phyloP scores from a whole-genome alignment of 1,140 invertebrate species.

The Magallana ariakensis region DNA sequence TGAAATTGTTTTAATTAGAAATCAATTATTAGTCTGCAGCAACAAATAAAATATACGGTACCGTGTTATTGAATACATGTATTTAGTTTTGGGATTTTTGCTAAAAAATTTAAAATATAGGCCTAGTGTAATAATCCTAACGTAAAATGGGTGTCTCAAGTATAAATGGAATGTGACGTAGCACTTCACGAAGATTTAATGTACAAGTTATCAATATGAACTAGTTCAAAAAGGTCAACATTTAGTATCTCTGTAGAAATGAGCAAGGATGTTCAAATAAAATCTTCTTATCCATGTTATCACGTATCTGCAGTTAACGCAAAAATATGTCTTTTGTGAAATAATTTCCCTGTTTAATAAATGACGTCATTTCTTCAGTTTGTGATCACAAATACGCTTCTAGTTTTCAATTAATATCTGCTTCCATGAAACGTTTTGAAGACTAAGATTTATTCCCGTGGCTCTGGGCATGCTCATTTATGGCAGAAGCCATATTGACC shows the following conservation, averaged over 20 bases:
- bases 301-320: not conserved
- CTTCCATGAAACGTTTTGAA: constrained; percentile 2
- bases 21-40: no score
- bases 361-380: constrained; percentile 29
- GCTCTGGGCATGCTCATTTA: constrained; percentile 59
- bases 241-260: not conserved
- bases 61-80: no score
- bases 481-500: constrained; percentile 62
- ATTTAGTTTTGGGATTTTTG: no score
- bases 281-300: not conserved
- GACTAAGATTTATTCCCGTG: constrained; percentile 36
- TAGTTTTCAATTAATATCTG: not conserved
- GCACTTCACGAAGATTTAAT: not conserved
- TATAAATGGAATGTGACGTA: no score
- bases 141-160: no score
- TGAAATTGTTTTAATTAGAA: no score
- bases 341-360: constrained; percentile 19
- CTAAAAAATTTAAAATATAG: no score
- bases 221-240: not conserved
- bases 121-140: no score
- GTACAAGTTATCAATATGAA: not conserved
- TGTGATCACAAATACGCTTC: not conserved
- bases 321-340: not conserved
- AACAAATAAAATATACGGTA: no score
- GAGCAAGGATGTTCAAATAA: not conserved